Percentiles rank a stretch among this genome's conserved stretches.
Evolutionary conservation across 2,797 vertebrate genomes (phyloP).

Genomic region (Simalia tracyae): DNA sequence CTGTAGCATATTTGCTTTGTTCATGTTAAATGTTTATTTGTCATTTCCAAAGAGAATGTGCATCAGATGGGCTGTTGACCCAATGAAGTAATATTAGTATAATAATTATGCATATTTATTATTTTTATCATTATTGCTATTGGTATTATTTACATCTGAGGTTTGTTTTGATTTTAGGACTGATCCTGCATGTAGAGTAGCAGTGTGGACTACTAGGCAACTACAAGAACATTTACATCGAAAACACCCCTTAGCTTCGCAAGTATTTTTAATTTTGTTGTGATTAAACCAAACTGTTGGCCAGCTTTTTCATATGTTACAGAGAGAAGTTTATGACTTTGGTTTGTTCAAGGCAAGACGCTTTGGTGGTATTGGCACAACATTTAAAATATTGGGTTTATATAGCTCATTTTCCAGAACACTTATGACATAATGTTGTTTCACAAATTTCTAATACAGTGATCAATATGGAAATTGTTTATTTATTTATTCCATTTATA

Average conservation of each 20-base stretch:
- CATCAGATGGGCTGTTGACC: too few relatives aligned
- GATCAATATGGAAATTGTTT: not conserved
- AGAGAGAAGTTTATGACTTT: not conserved
- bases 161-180: slow-evolving; percentile 22
- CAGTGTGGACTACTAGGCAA: slow-evolving; percentile 28
- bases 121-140: not conserved
- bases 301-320: slow-evolving; percentile 30
- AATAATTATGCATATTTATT: not conserved
- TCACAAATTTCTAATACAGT: slow-evolving; percentile 16
- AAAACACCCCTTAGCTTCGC: slow-evolving; percentile 59
- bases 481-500: not conserved
- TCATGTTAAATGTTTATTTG: slow-evolving; percentile 31
- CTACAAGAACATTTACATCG: slow-evolving; percentile 36
- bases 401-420: slow-evolving; percentile 37
- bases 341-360: not conserved
- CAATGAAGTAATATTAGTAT: too few relatives aligned
- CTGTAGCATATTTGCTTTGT: not conserved
- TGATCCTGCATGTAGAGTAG: slow-evolving; percentile 31
- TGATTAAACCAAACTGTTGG: not conserved
- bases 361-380: not conserved
- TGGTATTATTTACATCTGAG: not conserved
- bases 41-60: slow-evolving; percentile 18
- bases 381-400: not conserved
- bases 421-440: not conserved
- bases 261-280: slow-evolving; percentile 41